Evolutionary conservation across 35 echinoderm and acorn worm genomes (phyloP), one percentile per base, ranked within the genome.

Genomic region (Eucidaris tribuloides): DNA sequence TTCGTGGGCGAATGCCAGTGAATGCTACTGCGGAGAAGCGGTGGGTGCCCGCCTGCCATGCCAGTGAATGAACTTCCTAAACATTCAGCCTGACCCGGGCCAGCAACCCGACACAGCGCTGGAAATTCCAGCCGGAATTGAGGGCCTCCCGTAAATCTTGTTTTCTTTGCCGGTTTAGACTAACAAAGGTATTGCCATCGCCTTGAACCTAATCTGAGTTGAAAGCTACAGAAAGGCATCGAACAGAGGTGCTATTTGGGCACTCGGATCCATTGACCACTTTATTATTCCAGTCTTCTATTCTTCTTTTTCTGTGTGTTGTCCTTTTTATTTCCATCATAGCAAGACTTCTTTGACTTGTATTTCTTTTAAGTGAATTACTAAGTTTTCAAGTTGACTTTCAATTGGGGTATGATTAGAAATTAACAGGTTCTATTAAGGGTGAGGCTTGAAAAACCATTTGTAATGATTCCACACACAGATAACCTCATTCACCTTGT

Each of bases 191-290:
- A 74, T 74, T 74, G 28, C 24, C n/a, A 25, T 36, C 44, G 68
- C 68, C 68, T 74, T 74, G 68, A 74, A 74, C 68, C 68, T 74
- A 44, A 74, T 22, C 68, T 74, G 25, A 74, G 68, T 40, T 74
- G 68, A 74, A 72, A 72, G 66, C 33, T 72, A 40, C 28, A 14
- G 66, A 72, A 19, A 38, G n/a, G 68, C 17, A 19, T 2, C 41
- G 17, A 23, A 52, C 35, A 2, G 37, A 74, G 68, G 68, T 74
- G 68, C 68, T 7, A 44, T 74, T 44, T 41, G 24, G 41, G 68
- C 41, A 74, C 41, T 25, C 38, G 37, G 25, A 22, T 74, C 68
- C 37, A 35, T 74, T 74, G 68, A 74, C 68, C 68, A 23, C 41
- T 35, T 74, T 74, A 74, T 74, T 74, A 74, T 74, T n/a, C 38